Evolutionary conservation across 2,888 invertebrate genomes (phyloP).

Genomic region (Megastigmus dorsalis): DNA sequence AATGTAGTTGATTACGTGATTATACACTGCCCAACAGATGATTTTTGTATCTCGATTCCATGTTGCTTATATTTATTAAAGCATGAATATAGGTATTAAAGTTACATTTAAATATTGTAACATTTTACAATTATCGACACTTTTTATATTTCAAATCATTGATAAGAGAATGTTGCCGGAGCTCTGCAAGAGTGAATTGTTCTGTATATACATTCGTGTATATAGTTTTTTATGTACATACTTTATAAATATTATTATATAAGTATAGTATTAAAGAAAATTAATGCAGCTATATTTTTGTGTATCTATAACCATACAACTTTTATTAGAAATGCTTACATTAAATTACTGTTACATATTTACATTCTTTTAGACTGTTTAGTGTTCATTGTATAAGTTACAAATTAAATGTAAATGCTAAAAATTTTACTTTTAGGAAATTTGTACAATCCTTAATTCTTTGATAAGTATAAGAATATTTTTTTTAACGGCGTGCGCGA

Average conservation of each 20-base stretch:
- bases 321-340: constrained; percentile 51
- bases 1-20: constrained; percentile 39
- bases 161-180: constrained; percentile 36
- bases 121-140: constrained; percentile 35
- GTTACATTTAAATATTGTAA: constrained; percentile 41
- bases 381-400: constrained; percentile 36
- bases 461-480: constrained; percentile 48
- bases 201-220: constrained; percentile 54
- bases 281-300: constrained; percentile 33
- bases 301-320: constrained; percentile 45
- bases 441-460: constrained; percentile 42
- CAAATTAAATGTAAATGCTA: constrained; percentile 46
- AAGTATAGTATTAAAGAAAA: constrained; percentile 44
- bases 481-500: too few relatives aligned
- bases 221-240: constrained; percentile 56
- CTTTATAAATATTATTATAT: constrained; percentile 53
- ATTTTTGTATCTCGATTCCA: constrained; percentile 41
- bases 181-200: constrained; percentile 40
- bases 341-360: constrained; percentile 44
- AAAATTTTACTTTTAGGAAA: constrained; percentile 33
- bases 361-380: constrained; percentile 45
- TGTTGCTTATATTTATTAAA: constrained; percentile 37
- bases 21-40: constrained; percentile 47
- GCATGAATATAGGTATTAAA: constrained; percentile 33
- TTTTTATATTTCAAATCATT: constrained; percentile 48